Conservation (phyloP, 2,888 invertebrate species). For the Acleris literana region DNA sequence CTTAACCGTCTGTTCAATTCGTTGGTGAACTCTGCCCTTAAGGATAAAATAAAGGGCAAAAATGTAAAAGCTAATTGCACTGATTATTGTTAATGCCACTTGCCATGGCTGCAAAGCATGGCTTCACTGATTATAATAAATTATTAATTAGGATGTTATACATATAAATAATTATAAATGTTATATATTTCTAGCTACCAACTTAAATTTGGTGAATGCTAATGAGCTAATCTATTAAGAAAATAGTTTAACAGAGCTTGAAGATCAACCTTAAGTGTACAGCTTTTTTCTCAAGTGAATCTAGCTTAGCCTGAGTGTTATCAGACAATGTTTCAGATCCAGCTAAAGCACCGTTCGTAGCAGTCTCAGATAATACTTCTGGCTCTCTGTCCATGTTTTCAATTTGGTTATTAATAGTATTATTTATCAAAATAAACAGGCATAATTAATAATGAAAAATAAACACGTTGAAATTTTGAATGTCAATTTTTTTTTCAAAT, state of each 20-base stretch:
- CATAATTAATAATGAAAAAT: constrained; percentile 58
- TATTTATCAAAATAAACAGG: constrained; percentile 41
- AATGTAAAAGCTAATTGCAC: too few species aligned
- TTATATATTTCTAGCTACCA: too few species aligned
- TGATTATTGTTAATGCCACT: too few species aligned
- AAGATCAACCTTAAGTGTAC: constrained; percentile 67
- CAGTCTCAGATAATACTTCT: constrained; percentile 69
- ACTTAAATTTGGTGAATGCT: too few species aligned
- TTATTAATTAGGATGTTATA: background rate
- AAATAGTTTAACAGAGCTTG: background rate
- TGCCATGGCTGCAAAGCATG: too few species aligned
- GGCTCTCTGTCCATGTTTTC: constrained; percentile 70
- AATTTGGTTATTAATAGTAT: constrained; percentile 35
- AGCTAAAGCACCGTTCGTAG: constrained; percentile 66
- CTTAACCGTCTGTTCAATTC: too few species aligned
- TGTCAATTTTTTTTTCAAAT: constrained; percentile 1
- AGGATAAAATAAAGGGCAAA: too few species aligned
- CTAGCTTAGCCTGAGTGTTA: constrained; percentile 70
- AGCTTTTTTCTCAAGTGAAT: constrained; percentile 77
- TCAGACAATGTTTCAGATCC: constrained; percentile 69
- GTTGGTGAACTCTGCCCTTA: too few species aligned
- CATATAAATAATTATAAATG: too few species aligned
- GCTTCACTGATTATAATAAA: too few species aligned
- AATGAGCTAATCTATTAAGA: too few species aligned
- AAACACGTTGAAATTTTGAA: constrained; percentile 21